phyloP scores from a whole-genome alignment of 2,888 invertebrate species.

The Acanthococcus lagerstroemiae region DNA sequence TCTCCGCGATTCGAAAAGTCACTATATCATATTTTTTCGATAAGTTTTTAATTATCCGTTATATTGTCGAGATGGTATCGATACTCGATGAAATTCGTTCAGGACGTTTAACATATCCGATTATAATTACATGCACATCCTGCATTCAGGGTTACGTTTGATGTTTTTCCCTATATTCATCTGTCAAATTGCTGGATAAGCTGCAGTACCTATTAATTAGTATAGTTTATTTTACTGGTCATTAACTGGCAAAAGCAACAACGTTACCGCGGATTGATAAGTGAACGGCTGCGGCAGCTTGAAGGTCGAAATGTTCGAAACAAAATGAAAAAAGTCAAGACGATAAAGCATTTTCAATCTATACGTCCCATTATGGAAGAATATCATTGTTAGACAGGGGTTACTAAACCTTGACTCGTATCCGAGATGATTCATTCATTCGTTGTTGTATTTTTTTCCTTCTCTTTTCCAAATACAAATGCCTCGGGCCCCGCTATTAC shows the following conservation, averaged over 20 bases:
- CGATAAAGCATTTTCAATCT: background rate
- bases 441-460: background rate
- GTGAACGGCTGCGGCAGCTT: background rate
- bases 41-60: too few relatives aligned
- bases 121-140: too few relatives aligned
- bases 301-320: background rate
- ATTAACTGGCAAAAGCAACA: constrained; percentile 9
- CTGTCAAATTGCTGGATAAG: constrained; percentile 1
- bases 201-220: constrained; percentile 23
- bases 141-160: too few relatives aligned
- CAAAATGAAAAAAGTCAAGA: background rate
- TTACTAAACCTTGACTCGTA: constrained; percentile 24
- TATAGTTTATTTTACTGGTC: constrained; percentile 27
- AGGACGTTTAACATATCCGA: too few relatives aligned
- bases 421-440: constrained; percentile 2
- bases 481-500: background rate
- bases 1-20: too few relatives aligned
- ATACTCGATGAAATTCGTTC: too few relatives aligned
- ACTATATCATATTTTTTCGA: too few relatives aligned
- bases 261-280: background rate
- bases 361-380: constrained; percentile 17
- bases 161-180: background rate
- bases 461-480: too few relatives aligned
- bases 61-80: too few relatives aligned
- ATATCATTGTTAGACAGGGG: constrained; percentile 18